Conservation (phyloP, 2,113 vertebrate genomes). For the Ia io region DNA sequence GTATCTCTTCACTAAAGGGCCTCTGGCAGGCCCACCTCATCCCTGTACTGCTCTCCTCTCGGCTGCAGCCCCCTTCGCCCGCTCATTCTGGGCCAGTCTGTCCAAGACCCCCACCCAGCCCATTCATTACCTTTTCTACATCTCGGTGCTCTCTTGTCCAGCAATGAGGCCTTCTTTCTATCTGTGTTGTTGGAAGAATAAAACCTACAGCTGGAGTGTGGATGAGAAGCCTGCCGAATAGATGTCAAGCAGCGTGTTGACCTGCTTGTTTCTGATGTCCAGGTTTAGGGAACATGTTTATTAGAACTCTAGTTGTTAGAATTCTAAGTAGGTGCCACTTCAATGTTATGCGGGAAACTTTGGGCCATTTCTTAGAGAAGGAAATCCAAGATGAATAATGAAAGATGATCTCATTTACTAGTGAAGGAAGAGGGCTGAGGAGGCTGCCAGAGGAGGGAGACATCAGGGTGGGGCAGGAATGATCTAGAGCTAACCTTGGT, state of each 20-base stretch:
- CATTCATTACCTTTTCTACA: not conserved
- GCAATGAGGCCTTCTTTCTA: not conserved
- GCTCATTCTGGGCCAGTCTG: not conserved
- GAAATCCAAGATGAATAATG: not conserved
- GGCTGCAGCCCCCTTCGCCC: rapidly evolving
- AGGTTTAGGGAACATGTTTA: not conserved
- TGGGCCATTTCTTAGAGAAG: not conserved
- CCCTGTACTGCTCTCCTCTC: not conserved
- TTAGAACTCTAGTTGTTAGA: not conserved
- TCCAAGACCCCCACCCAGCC: not conserved
- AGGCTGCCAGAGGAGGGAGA: not conserved
- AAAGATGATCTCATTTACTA: not conserved
- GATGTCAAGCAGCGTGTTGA: not conserved
- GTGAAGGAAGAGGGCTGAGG: not conserved
- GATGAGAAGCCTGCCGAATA: not conserved
- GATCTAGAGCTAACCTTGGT: not conserved
- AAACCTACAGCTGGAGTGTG: not conserved
- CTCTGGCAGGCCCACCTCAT: rapidly evolving
- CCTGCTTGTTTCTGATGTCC: not conserved
- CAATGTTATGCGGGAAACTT: not conserved
- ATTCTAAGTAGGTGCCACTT: not conserved
- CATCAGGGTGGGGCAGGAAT: not conserved
- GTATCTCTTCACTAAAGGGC: not conserved
- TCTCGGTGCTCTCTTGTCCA: not conserved
- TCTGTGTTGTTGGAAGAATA: not conserved